Evolutionary conservation across 2,797 vertebrate species (phyloP).

Genomic region (Sebastes nivosus): DNA sequence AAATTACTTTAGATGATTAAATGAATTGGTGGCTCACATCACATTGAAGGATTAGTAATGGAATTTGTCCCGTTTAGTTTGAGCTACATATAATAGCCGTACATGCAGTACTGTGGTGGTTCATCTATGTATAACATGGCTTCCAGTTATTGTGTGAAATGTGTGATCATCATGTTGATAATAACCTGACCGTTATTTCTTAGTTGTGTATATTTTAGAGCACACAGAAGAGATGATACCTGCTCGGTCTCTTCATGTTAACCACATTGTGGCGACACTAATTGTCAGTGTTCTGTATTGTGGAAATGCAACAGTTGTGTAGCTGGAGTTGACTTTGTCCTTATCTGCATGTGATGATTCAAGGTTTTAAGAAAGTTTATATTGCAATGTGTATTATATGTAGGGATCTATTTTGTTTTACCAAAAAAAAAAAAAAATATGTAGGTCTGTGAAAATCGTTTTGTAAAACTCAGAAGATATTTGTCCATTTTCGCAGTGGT

Average conservation of each 20-base stretch:
- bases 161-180: constrained; percentile 30
- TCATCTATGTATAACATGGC: constrained; percentile 14
- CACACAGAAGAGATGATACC: constrained; percentile 26
- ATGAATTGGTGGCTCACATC: background rate
- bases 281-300: constrained; percentile 60
- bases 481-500: constrained; percentile 85
- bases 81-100: constrained; percentile 3
- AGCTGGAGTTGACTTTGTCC: constrained; percentile 50
- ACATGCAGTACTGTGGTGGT: background rate
- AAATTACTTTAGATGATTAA: background rate
- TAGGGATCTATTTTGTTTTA: constrained; percentile 87
- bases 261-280: constrained; percentile 45
- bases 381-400: constrained; percentile 66
- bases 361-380: constrained; percentile 69
- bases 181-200: constrained; percentile 23
- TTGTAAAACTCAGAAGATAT: constrained; percentile 84
- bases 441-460: constrained; percentile 86
- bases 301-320: constrained; percentile 54
- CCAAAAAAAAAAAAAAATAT: constrained; percentile 68
- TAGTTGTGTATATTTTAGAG: constrained; percentile 45
- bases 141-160: constrained; percentile 41
- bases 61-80: background rate
- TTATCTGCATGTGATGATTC: constrained; percentile 74
- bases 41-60: constrained; percentile 4
- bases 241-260: constrained; percentile 42